These are phyloP conservation scores for Helicorthomorpha holstii DNA, from an alignment of 1,140 invertebrate species.

Conservation along the genomic window DNA sequence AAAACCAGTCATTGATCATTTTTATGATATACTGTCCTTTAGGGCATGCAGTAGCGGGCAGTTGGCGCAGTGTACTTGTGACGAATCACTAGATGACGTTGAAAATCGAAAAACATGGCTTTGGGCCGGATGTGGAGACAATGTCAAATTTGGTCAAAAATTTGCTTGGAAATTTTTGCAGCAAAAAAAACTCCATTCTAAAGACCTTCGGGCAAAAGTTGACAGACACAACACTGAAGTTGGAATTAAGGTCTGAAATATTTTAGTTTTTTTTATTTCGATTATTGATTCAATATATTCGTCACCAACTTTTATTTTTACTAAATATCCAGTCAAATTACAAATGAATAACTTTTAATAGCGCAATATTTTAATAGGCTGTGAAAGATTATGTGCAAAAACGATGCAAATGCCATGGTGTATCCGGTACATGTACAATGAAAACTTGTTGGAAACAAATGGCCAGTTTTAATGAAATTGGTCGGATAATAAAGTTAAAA, in stretches of 20 bases:
- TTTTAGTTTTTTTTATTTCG: background rate
- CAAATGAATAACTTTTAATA: background rate
- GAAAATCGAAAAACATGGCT: background rate
- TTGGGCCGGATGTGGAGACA: background rate
- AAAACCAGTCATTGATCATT: no score
- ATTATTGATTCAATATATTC: background rate
- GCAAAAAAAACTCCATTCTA: conserved; percentile 13
- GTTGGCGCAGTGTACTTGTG: background rate
- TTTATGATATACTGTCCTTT: no score
- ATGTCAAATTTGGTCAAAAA: background rate
- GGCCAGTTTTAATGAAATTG: conserved; percentile 65
- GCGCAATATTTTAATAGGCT: conserved; percentile 35
- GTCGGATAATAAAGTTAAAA: conserved; percentile 60
- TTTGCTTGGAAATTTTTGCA: background rate
- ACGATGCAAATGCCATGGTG: conserved; percentile 91
- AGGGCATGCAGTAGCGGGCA: background rate
- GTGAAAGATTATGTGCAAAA: conserved; percentile 61
- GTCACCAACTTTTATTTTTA: background rate
- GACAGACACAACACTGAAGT: conserved; percentile 94
- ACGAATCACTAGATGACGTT: background rate
- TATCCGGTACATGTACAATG: conserved; percentile 85
- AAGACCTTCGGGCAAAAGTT: conserved; percentile 70
- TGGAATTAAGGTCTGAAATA: conserved; percentile 57
- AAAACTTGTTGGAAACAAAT: conserved; percentile 85
- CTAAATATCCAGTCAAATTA: background rate